Evolutionary conservation across 2,888 invertebrate species (phyloP), one percentile per base, ranked within the genome.

Genomic region (Oligia strigilis): DNA sequence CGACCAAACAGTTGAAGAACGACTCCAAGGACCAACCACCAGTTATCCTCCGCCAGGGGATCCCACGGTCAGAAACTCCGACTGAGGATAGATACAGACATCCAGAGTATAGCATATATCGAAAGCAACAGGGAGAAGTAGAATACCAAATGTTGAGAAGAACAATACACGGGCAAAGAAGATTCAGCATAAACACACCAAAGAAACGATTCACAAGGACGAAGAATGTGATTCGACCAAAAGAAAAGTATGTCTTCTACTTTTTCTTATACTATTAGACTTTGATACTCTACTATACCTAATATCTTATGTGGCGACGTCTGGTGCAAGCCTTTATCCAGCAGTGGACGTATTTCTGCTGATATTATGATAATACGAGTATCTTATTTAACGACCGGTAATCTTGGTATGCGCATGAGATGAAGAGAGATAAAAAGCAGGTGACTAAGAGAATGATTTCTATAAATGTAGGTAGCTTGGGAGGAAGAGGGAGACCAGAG

Each of bases 21-120:
- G 1, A 36, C 17, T 29, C 6, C 4, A 60, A 40, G 11, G 5
- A 14, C 2, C 29, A 65, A 49, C 6, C 6, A 58, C 4, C 8
- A n/a, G 0, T 2, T 2, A 3, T 43, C 0, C 17, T 58, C 6
- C 72, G n/a, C 8, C 46, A 72, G 4, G 55, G 23, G 1, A 14
- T 17, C 2, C 9, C 8, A n/a, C 17, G 23, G 4, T 1, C 46
- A 9, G 3, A 14, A 0, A 17, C 5, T 14, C 0, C 14, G 14
- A 55, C 40, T 19, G 9, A 29, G 14, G 14, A 17, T 14, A 52
- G 0, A 14, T 4, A 62, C 19, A 40, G 17, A 36, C 1, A 52
- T 4, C 2, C 9, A 0, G 29, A 64, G 0, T 40, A 40, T 17
- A 72, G 43, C 1, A 6, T 36, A 3, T 2, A 66, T 6, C 17